A percentile compares a stretch with the other conserved stretches of the same genome.
phyloP scores from a whole-genome alignment of 2,113 vertebrate species.

The Micromys minutus region DNA sequence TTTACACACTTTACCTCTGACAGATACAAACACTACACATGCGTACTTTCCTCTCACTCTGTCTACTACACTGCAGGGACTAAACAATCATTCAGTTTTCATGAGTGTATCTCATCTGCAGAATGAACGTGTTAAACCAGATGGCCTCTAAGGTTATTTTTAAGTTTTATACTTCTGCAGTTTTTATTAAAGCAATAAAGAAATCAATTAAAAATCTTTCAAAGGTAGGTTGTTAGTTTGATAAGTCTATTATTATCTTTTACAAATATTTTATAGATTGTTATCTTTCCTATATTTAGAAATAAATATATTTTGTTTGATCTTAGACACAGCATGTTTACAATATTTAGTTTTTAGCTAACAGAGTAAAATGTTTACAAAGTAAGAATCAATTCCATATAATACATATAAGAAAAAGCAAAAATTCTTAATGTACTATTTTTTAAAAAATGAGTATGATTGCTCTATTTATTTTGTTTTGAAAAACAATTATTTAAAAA shows the following conservation, averaged over 20 bases:
- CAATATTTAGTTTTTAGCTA: constrained; percentile 34
- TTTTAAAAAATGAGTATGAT: background rate
- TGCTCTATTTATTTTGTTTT: background rate
- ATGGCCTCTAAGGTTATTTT: background rate
- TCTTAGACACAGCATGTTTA: background rate
- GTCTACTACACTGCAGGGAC: background rate
- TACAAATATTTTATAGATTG: background rate
- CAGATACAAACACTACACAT: background rate
- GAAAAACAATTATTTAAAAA: too few species aligned
- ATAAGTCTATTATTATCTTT: constrained; percentile 16
- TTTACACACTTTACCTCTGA: background rate
- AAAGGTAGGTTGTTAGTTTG: constrained; percentile 33
- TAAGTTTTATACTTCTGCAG: constrained; percentile 12
- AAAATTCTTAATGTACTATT: constrained; percentile 16
- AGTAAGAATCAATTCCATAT: background rate
- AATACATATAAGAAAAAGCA: background rate
- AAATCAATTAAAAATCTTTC: constrained; percentile 27
- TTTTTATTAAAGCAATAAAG: background rate
- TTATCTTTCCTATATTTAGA: constrained; percentile 3
- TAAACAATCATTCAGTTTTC: background rate
- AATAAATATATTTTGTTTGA: constrained; percentile 40
- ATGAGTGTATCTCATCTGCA: background rate
- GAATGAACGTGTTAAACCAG: background rate
- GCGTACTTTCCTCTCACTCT: background rate
- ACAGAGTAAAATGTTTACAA: background rate